Evolutionary conservation across 2,888 invertebrate genomes (phyloP).

Genomic region (Hypercompe scribonia): DNA sequence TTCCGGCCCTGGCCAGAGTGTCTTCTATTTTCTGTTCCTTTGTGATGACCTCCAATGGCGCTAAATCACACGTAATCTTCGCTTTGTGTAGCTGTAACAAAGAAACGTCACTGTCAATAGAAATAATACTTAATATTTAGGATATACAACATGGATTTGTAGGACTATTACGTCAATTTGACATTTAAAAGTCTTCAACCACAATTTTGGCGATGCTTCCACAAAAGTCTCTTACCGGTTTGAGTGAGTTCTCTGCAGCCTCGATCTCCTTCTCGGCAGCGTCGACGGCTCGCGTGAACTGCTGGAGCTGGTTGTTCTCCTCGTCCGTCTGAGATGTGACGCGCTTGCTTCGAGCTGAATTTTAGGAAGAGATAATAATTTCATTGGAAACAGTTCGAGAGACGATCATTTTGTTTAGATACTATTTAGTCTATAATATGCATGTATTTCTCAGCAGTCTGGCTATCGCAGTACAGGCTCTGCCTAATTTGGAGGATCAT

Average conservation of each 20-base stretch:
- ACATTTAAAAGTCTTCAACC: not conserved
- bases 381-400: too few species aligned
- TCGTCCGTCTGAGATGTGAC: conserved; percentile 14
- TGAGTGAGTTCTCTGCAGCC: conserved; percentile 1
- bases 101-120: not conserved
- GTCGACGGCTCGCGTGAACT: not conserved
- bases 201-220: not conserved
- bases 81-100: conserved; percentile 4
- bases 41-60: conserved; percentile 44
- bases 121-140: not conserved
- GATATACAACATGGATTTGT: too few species aligned
- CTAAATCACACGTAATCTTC: conserved; percentile 19
- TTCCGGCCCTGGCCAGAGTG: conserved; percentile 53
- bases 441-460: too few species aligned
- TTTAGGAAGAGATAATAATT: too few species aligned
- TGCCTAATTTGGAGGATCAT: too few species aligned
- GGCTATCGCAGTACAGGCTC: too few species aligned
- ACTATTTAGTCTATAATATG: too few species aligned
- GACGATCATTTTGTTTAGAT: too few species aligned
- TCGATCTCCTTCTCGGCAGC: conserved; percentile 5
- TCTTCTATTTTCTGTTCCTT: conserved; percentile 57
- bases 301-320: conserved; percentile 17
- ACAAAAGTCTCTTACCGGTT: not conserved
- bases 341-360: conserved; percentile 5
- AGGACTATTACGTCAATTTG: too few species aligned